A percentile compares a stretch with the other conserved stretches of the same genome.
Conservation (phyloP, 2,113 vertebrate species). For the Heterochromis multidens region DNA sequence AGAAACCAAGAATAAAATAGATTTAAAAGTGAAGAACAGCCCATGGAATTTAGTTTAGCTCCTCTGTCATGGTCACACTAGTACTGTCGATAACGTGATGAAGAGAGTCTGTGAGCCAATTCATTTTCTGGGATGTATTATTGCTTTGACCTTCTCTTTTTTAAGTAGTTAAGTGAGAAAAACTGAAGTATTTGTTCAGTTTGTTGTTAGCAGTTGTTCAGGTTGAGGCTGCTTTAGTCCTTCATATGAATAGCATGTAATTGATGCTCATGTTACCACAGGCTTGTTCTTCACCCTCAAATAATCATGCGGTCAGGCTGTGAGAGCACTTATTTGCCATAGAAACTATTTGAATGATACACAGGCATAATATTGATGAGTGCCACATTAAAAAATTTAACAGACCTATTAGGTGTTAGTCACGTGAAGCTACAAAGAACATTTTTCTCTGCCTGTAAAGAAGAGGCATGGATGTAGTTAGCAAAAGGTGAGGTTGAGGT, state of each 20-base stretch:
- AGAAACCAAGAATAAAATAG: not conserved
- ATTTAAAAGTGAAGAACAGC: not conserved
- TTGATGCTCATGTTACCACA: not conserved
- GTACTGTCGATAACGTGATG: not conserved
- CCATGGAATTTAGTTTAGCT: not conserved
- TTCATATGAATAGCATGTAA: not conserved
- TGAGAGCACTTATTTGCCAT: slow-evolving; percentile 30
- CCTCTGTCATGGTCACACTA: not conserved
- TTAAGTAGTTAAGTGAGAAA: not conserved
- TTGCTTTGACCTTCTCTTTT: not conserved
- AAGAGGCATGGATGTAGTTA: not conserved
- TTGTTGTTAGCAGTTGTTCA: not conserved
- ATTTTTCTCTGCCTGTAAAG: not conserved
- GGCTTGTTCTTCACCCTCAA: not conserved
- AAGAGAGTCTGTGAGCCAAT: not conserved
- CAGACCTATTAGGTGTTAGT: not conserved
- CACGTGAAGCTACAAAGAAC: not conserved
- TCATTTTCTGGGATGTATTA: not conserved
- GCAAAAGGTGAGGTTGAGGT: not conserved
- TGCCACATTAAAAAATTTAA: not conserved
- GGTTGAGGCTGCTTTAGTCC: not conserved
- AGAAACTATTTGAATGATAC: slow-evolving; percentile 44
- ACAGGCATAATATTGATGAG: not conserved
- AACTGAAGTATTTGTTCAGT: not conserved
- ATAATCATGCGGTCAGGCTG: not conserved